Evolutionary conservation across 1,140 invertebrate species (phyloP), one percentile per base, ranked within the genome.

Genomic region (Megathymus violae): DNA sequence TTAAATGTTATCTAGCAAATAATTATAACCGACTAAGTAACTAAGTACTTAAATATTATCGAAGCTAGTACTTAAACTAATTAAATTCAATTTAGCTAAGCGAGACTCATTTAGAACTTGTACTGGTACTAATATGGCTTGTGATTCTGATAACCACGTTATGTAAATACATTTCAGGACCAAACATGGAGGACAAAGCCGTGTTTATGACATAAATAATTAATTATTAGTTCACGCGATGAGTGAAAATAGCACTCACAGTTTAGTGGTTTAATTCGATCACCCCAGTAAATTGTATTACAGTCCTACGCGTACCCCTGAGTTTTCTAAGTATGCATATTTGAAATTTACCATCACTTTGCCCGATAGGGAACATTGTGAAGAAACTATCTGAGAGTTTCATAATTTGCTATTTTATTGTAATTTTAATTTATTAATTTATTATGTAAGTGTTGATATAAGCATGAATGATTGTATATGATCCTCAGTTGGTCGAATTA

Each of bases 61-160:
- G 11, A 52, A 40, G 34, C 13, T 15, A 15, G 38, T 40, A 36
- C 17, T 36, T 38, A 25, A 13, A 54, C 51, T 54, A 54, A 54
- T 54, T 54, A 54, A 43, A 54, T 43, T 27, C 38, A 25, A 54
- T 54, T 19, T 14, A 3, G n/a, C 38, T 27, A 54, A 54, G 36
- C 38, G 51, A 41, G 19, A 54, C 19, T 41, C 51, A 43, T 54
- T 54, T 54, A 43, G 51, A 54, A 54, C 51, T 54, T 54, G 51
- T 54, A 43, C 9, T n/a, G 25, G 38, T 27, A 54, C 51, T 41
- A 54, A 54, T 43, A 54, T 27, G 51, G 38, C 19, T 4, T 27
- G 11, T 54, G 19, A 22, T 31, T 5, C 27, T 40, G 50, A 41
- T 54, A 54, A 41, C 9, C 38, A 14, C 34, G 25, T 54, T 36